Conservation (phyloP, 2,888 invertebrate species). For the Melanargia galathea region DNA sequence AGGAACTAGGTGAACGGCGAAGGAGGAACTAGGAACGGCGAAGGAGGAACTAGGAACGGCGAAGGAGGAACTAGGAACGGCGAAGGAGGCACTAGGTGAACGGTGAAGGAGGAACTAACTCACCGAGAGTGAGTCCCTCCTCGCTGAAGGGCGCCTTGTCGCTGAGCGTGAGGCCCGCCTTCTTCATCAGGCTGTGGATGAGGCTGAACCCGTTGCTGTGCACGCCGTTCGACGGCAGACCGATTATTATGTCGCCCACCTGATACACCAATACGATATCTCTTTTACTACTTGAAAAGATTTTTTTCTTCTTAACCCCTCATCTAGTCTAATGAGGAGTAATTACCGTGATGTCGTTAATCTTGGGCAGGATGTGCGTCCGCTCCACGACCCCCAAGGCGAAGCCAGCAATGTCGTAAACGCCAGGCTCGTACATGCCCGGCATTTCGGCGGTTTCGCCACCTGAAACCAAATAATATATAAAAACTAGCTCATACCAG, state of each 20-base stretch:
- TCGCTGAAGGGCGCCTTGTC: constrained; percentile 88
- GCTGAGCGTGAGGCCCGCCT: constrained; percentile 84
- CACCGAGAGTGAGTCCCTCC: constrained; percentile 87
- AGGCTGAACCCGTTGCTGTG: constrained; percentile 99
- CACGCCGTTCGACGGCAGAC: constrained; percentile 94
- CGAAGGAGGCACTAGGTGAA: too few species aligned
- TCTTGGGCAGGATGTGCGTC: constrained; percentile 86
- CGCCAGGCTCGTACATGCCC: constrained; percentile 91
- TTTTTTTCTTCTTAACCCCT: too few species aligned
- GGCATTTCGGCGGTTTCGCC: constrained; percentile 99
- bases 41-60: too few species aligned
- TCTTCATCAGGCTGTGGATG: constrained; percentile 91
- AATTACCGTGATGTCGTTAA: constrained; percentile 83
- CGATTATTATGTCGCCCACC: constrained; percentile 92
- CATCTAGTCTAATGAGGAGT: not conserved
- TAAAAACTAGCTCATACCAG: too few species aligned
- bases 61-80: too few species aligned
- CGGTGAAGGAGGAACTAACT: constrained; percentile 45
- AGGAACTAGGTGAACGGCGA: too few species aligned
- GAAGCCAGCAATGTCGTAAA: constrained; percentile 98
- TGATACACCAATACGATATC: constrained; percentile 31
- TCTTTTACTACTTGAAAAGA: too few species aligned
- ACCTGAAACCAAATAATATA: constrained; percentile 71
- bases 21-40: too few species aligned
- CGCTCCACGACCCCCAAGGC: constrained; percentile 96